Conservation (phyloP, 2,113 vertebrate genomes). For the Tetrax tetrax region DNA sequence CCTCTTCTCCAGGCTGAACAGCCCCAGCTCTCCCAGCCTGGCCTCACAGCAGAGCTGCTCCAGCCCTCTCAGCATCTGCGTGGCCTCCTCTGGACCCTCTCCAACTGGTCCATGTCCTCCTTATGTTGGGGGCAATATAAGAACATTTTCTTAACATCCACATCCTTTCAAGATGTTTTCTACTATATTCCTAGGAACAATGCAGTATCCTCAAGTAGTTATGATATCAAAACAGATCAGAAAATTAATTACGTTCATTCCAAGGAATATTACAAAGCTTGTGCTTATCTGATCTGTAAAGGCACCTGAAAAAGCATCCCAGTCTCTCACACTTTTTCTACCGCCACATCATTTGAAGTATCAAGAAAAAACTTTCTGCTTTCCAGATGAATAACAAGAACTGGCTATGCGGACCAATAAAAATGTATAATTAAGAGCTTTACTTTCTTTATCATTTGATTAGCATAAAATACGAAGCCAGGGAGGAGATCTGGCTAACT, state of each 20-base stretch:
- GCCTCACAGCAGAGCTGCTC: too few relatives aligned
- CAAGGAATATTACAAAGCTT: not conserved
- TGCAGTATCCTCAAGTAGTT: not conserved
- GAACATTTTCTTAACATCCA: too few relatives aligned
- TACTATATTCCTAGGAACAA: fast-evolving
- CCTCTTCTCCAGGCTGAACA: too few relatives aligned
- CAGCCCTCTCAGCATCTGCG: too few relatives aligned
- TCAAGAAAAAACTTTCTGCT: not conserved
- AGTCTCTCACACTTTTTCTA: not conserved
- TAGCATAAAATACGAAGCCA: not conserved
- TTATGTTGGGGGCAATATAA: too few relatives aligned
- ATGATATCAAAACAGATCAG: not conserved
- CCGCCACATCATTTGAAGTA: not conserved
- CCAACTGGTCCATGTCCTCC: too few relatives aligned
- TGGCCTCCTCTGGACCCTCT: too few relatives aligned
- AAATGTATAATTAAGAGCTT: not conserved
- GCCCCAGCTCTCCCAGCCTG: too few relatives aligned
- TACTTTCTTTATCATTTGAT: not conserved
- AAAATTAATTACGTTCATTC: not conserved
- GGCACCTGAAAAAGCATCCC: not conserved
- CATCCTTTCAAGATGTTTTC: too few relatives aligned
- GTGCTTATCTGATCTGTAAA: not conserved
- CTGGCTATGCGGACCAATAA: not conserved
- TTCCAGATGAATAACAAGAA: not conserved
- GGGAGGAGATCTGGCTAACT: not conserved